Percentiles rank a stretch among this genome's conserved stretches.
Evolutionary conservation across 2,888 invertebrate genomes (phyloP).

Genomic region (Torymus auratus): DNA sequence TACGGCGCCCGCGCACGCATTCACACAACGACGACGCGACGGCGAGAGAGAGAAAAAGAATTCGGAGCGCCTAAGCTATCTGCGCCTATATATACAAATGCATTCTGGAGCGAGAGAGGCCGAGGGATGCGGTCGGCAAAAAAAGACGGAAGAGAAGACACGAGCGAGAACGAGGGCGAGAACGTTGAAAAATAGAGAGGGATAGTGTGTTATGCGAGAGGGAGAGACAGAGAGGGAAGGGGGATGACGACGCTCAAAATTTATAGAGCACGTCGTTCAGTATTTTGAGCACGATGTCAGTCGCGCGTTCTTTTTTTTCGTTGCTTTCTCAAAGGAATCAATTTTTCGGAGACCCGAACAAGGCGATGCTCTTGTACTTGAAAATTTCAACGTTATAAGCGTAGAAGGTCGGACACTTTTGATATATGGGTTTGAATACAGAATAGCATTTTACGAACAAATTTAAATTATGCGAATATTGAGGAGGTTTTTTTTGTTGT

Average conservation of each 20-base stretch:
- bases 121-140: background rate
- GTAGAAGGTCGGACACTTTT: too few relatives aligned
- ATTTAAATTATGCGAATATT: too few relatives aligned
- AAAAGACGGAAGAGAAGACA: conserved; percentile 19
- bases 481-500: too few relatives aligned
- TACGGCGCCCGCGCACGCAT: conserved; percentile 6
- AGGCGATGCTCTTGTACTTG: too few relatives aligned
- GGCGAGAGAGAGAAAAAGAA: conserved; percentile 16
- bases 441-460: too few relatives aligned
- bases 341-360: too few relatives aligned
- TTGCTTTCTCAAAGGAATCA: too few relatives aligned
- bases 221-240: background rate
- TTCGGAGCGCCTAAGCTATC: background rate
- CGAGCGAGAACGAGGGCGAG: conserved; percentile 23
- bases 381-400: too few relatives aligned
- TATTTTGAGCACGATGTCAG: conserved; percentile 43
- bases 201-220: too few relatives aligned
- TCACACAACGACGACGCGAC: too few relatives aligned
- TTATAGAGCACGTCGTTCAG: conserved; percentile 39
- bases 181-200: conserved; percentile 14
- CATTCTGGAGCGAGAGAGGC: conserved; percentile 35
- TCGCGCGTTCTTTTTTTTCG: background rate
- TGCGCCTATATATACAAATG: conserved; percentile 9
- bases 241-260: conserved; percentile 35
- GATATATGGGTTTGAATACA: too few relatives aligned